Evolutionary conservation across 2,888 invertebrate species (phyloP), one percentile per base, ranked within the genome.

Genomic region (Caenorhabditis sinica): DNA sequence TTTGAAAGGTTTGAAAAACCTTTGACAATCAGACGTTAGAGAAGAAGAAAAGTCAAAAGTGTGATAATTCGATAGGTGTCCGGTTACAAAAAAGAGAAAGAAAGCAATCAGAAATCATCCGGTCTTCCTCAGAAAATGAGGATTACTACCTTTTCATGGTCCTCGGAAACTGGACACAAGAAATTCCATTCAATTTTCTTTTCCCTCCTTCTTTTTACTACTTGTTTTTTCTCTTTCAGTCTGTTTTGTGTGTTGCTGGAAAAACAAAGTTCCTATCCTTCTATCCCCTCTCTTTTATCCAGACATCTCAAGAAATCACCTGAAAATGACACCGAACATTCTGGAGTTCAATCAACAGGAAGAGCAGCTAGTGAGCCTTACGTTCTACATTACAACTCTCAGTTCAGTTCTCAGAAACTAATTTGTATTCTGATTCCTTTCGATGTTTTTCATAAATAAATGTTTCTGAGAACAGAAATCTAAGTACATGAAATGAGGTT

Each of bases 21-120:
- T n/a, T n/a, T n/a, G n/a, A n/a, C 1, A 45, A 25, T 15, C 15
- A 43, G 13, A 9, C 8, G 20, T 33, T 20, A 33, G 23, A 15
- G 49, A 40, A 33, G 33, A 43, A 11, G 53, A 51, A 45, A 49
- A 36, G 17, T 33, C 15, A 15, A 43, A 63, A 65, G 73, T 74
- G 75, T 66, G 75, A 65, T 75, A 75, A 75, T 66, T 74, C 65
- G 36, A 28, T 9, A 51, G 66, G 68, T 76, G 58, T 76, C 75
- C 17, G 36, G 17, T 76, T 76, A 66, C 75, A 2, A 6, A 0
- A 0, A 28, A 53, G 33, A 33, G 23, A 63, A 61, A 25, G 20
- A 72, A 61, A 72, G 60, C 33, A 74, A 61, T 63, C 73, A 63
- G 51, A 53, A 63, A 63, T 53, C 63, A 74, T 6, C 72, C 28